A percentile compares a stretch with the other conserved stretches of the same genome.
Conservation (phyloP, 1,140 invertebrate genomes). For the Oncopodura yosiiana region DNA sequence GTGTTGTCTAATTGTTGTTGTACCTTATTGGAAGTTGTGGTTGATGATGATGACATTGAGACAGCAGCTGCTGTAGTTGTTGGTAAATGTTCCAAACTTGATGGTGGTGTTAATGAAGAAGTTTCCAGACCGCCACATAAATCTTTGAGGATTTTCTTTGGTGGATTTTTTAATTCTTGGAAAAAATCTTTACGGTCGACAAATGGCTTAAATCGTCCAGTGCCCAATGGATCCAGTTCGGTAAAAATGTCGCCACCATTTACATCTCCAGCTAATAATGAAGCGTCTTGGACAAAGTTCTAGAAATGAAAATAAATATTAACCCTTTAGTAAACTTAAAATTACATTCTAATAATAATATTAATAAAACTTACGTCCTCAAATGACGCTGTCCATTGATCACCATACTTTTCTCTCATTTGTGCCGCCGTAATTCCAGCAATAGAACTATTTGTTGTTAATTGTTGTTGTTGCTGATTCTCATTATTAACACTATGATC, state of each 20-base stretch:
- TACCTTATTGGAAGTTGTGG: slow-evolving; percentile 2
- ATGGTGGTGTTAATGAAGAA: slow-evolving; percentile 12
- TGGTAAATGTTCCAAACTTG: not conserved
- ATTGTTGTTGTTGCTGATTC: not conserved
- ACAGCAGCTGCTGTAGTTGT: not conserved
- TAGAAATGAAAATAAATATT: slow-evolving; percentile 14
- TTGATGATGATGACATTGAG: slow-evolving; percentile 5
- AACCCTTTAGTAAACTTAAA: slow-evolving; percentile 1
- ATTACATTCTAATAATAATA: not conserved
- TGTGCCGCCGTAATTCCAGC: not conserved
- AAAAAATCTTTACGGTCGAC: slow-evolving; percentile 92
- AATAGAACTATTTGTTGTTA: too few species aligned
- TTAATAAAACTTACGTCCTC: slow-evolving; percentile 27
- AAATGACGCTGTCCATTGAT: slow-evolving; percentile 33
- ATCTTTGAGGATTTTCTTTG: slow-evolving; percentile 80
- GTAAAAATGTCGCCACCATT: slow-evolving; percentile 73
- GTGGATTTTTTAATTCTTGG: slow-evolving; percentile 82
- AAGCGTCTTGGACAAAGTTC: slow-evolving; percentile 30
- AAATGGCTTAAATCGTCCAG: slow-evolving; percentile 77
- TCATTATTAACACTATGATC: not conserved
- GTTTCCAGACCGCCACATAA: slow-evolving; percentile 44
- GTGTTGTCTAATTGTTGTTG: slow-evolving; percentile 7
- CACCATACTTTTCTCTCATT: not conserved
- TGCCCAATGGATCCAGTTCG: slow-evolving; percentile 81
- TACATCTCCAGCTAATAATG: not conserved